Base-by-base conservation (phyloP, 1,140 invertebrate genomes). In the Drosophila kanapiae region DNA sequence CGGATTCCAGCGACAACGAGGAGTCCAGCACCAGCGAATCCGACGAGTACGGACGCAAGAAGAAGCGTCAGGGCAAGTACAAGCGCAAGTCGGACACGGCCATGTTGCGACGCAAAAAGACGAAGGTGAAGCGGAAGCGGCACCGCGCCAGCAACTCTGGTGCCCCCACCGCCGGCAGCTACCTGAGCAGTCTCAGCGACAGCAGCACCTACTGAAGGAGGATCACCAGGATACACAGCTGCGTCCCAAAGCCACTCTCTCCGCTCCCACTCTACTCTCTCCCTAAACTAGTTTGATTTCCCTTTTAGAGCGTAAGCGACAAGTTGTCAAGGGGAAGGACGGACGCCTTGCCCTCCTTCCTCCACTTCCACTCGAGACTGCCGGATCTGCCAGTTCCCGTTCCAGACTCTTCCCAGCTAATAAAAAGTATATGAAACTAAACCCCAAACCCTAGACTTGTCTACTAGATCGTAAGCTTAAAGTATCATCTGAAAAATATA, bases 1-100 rank as follows among this genome's bases (percentile, higher is more conserved):
- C 91, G 2, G 91, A 92, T 65, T 92, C 91, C 38, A 91, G 88
- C 58, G 91, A 92, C 45, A 92, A 92, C 49, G 91, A 92, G 47
- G 91, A 92, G 56, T 91, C 88, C 11, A 91, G 91, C 53, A 92
- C 91, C 3, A 91, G 85, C 37, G 91, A 92, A 54, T 92, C 87
- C 6, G 91, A 92, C 23, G 91, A 92, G 58, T 91, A 92, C 8
- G 91, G 91, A 4, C 91, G 91, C 23, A 92, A 92, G 40, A 83
- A 91, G 75, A 91, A 91, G 18, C 91, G 90, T 0, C 85, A 87
- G 51, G 91, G 91, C 18, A 92, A 92, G 65, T 92, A 92, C 38
- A 92, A 92, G 59, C 91, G 91, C 18, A 92, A 92, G 47, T 87
- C 91, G 33, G 91, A 92, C 14, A 58, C 82, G n/a, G 56, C 79